A percentile compares a stretch with the other conserved stretches of the same genome.
Conservation (phyloP, 2,797 vertebrate species). For the Sus cebifrons region DNA sequence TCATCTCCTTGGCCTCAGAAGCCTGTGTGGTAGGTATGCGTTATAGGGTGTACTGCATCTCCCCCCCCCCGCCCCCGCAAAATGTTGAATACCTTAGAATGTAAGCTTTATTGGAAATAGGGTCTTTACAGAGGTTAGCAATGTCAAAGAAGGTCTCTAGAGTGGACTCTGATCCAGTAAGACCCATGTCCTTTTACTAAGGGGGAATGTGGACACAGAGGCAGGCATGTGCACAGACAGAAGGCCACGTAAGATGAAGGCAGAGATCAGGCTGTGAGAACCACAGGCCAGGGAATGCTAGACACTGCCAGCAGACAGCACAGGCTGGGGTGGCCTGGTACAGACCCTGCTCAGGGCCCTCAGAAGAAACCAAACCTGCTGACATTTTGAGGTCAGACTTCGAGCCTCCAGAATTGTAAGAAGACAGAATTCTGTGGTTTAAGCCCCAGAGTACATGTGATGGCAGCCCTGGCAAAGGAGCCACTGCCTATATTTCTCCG, state of each 20-base stretch:
- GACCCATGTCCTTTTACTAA: not conserved
- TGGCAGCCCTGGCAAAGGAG: too few species aligned
- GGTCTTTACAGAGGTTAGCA: not conserved
- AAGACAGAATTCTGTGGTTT: not conserved
- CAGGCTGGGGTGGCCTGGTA: too few species aligned
- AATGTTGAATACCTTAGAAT: not conserved
- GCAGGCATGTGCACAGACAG: not conserved
- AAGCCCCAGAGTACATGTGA: accelerated
- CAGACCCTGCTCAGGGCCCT: not conserved
- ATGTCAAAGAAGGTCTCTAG: not conserved
- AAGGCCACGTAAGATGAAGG: not conserved
- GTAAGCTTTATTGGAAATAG: not conserved
- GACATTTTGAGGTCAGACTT: not conserved
- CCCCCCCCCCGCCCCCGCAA: not conserved
- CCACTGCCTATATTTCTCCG: accelerated
- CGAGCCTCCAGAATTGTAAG: not conserved
- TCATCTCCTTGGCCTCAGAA: not conserved
- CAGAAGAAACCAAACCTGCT: not conserved
- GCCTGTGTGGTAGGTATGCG: too few species aligned
- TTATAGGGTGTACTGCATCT: not conserved
- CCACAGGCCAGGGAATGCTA: not conserved
- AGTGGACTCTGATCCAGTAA: too few species aligned
- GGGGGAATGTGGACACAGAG: too few species aligned
- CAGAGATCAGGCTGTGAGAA: not conserved
- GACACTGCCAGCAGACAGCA: not conserved